phyloP scores from a whole-genome alignment of 2,888 invertebrate genomes.

The Ochropleura plecta region DNA sequence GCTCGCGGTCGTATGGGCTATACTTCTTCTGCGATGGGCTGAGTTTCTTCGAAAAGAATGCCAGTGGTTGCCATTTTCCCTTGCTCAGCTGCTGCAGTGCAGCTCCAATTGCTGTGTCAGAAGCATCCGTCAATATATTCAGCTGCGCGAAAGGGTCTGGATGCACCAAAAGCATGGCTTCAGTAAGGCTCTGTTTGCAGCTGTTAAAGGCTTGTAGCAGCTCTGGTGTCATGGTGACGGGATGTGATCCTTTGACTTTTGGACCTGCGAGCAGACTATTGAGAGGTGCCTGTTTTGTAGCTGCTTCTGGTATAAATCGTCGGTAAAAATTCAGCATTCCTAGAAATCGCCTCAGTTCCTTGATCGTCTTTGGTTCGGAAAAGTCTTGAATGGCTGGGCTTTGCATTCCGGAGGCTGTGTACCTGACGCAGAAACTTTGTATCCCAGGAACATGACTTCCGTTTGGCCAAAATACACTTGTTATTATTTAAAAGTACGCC shows the following conservation, averaged over 20 bases:
- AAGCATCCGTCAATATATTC: too few relatives aligned
- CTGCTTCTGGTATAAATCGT: slow-evolving; percentile 12
- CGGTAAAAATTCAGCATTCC: slow-evolving; percentile 27
- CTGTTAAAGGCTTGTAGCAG: slow-evolving; percentile 59
- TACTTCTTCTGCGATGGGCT: too few relatives aligned
- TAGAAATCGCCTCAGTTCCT: slow-evolving; percentile 19
- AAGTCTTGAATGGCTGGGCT: slow-evolving; percentile 10
- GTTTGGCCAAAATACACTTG: background rate
- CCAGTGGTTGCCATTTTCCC: too few relatives aligned
- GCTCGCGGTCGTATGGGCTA: too few relatives aligned
- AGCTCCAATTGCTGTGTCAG: too few relatives aligned
- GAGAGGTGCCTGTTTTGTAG: slow-evolving; percentile 13
- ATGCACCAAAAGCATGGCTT: too few relatives aligned
- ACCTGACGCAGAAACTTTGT: slow-evolving; percentile 9
- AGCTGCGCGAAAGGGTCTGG: too few relatives aligned
- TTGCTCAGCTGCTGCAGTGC: too few relatives aligned
- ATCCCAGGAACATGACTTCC: slow-evolving; percentile 6
- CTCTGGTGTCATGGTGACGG: slow-evolving; percentile 55
- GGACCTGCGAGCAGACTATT: slow-evolving; percentile 13
- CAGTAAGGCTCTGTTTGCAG: too few relatives aligned
- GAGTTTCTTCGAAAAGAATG: too few relatives aligned
- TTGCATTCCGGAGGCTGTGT: background rate
- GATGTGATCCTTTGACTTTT: slow-evolving; percentile 70
- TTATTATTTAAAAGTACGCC: background rate
- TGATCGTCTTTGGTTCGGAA: slow-evolving; percentile 12